phyloP scores from a whole-genome alignment of 2,113 vertebrate genomes.

The Strigops habroptila region DNA sequence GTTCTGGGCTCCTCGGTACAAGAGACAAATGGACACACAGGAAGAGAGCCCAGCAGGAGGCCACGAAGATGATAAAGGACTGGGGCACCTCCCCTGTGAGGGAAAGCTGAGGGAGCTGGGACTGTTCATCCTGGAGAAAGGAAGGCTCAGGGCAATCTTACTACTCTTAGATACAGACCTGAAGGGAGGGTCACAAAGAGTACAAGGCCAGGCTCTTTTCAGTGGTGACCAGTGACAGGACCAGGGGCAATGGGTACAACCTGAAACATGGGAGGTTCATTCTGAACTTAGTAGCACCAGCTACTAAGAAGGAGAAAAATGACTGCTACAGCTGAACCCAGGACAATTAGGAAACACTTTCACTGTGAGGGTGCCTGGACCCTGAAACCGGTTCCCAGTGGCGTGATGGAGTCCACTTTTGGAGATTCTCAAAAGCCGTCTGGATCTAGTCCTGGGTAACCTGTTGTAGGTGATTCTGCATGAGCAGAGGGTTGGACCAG shows the following conservation, averaged over 20 bases:
- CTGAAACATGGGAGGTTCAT: not conserved
- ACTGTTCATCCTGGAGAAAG: not conserved
- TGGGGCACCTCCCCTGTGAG: not conserved
- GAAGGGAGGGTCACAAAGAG: not conserved
- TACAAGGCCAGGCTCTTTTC: not conserved
- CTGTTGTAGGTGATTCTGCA: not conserved
- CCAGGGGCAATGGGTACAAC: not conserved
- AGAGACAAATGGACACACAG: not conserved
- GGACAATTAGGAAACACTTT: not conserved
- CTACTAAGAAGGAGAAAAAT: too few relatives aligned
- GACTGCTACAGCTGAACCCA: too few relatives aligned
- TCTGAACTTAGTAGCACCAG: not conserved
- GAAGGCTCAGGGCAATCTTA: not conserved
- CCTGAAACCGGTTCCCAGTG: not conserved
- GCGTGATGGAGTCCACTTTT: not conserved
- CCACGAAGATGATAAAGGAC: not conserved
- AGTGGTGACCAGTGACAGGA: not conserved
- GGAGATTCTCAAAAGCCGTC: not conserved
- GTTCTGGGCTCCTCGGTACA: not conserved
- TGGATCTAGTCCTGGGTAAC: not conserved
- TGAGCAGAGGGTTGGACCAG: rapidly evolving
- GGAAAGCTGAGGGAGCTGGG: not conserved
- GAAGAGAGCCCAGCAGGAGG: not conserved
- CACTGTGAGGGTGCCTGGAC: not conserved
- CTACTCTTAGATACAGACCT: not conserved